Evolutionary conservation across 2,113 vertebrate species (phyloP).

Genomic region (Cricetomys ansorgei): DNA sequence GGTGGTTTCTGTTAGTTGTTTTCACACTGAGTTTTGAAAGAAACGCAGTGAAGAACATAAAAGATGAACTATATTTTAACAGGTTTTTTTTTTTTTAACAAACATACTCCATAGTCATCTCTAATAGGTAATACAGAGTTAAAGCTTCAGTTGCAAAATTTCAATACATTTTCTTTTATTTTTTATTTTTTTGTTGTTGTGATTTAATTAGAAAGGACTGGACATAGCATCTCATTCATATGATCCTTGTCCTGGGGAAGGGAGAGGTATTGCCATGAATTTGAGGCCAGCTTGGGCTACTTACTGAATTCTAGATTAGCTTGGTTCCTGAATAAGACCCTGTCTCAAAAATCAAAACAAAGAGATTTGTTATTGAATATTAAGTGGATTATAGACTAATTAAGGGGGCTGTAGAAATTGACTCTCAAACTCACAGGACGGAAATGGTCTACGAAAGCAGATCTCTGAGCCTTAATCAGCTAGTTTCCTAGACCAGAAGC

Average conservation of each 20-base stretch:
- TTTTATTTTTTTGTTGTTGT: no score
- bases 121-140: background rate
- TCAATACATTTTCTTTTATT: background rate
- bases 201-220: constrained; percentile 20
- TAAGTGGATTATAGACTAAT: background rate
- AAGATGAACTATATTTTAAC: background rate
- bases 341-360: background rate
- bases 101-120: background rate
- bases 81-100: background rate
- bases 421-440: background rate
- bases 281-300: background rate
- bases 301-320: background rate
- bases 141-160: constrained; percentile 13
- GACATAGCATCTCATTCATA: background rate
- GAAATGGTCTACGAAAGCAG: background rate
- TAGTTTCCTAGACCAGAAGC: background rate
- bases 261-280: background rate
- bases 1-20: background rate
- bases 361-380: constrained; percentile 8
- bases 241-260: background rate
- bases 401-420: background rate
- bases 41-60: background rate
- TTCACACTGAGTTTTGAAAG: background rate
- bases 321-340: background rate
- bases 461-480: background rate